phyloP scores from a whole-genome alignment of 1,140 invertebrate species.

The Drosophila pachea region DNA sequence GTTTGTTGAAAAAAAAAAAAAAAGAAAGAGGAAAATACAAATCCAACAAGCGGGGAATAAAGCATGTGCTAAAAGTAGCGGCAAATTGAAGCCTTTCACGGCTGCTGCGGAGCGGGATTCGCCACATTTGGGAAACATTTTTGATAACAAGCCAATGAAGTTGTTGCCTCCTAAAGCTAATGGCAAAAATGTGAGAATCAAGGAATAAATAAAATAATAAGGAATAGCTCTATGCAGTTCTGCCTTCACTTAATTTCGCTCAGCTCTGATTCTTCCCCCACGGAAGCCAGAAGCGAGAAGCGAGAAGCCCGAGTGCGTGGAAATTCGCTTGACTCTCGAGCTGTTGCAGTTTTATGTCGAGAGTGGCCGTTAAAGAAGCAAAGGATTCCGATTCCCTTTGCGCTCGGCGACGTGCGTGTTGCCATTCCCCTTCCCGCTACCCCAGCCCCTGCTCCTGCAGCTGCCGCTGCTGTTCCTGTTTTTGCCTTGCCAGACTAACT shows the following conservation, averaged over 20 bases:
- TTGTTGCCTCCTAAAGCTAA: neutral
- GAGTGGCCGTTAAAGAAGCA: slow-evolving; percentile 2
- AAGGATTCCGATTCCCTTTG: slow-evolving; percentile 5
- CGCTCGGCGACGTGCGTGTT: neutral
- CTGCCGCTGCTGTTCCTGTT: slow-evolving; percentile 14
- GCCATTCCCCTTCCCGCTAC: slow-evolving; percentile 1
- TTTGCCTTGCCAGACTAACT: slow-evolving; percentile 51
- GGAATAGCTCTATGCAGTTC: too few species aligned
- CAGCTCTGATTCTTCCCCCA: too few species aligned
- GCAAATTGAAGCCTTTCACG: slow-evolving; percentile 22
- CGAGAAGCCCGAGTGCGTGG: too few species aligned
- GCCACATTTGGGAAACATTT: neutral
- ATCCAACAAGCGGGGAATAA: slow-evolving; percentile 21
- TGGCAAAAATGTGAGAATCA: slow-evolving; percentile 1
- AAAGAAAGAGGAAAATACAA: slow-evolving; percentile 42
- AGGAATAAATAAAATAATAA: neutral
- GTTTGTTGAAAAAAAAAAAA: slow-evolving; percentile 33
- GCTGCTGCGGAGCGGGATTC: too few species aligned
- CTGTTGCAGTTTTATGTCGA: slow-evolving; percentile 9
- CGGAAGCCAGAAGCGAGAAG: too few species aligned
- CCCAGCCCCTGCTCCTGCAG: too few species aligned
- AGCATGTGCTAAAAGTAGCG: slow-evolving; percentile 40
- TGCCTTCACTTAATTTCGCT: too few species aligned
- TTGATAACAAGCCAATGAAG: neutral
- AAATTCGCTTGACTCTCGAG: neutral